Evolutionary conservation across 2,797 vertebrate genomes (phyloP), one percentile per base, ranked within the genome.

Genomic region (Falco concolor): DNA sequence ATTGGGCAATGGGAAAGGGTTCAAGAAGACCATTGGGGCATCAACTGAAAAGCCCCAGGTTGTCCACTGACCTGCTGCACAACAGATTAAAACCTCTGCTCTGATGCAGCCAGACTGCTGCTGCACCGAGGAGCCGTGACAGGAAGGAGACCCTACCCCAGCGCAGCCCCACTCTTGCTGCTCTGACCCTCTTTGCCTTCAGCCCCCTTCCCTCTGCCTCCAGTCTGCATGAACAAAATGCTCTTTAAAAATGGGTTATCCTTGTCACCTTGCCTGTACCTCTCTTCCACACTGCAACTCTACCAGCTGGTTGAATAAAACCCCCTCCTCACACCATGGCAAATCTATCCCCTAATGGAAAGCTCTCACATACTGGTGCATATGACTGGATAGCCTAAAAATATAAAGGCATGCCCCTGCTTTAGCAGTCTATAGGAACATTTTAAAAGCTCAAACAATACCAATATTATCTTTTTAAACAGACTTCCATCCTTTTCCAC

Each of bases 111-210:
- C 57, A 64, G 40, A 47, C 21, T 76, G 57, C 20, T 56, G 50
- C 72, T 61, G 63, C 54, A 61, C 22, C 0, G 36, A 36, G 36
- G 0, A 80, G 42, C 34, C 10, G 2, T 67, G 68, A 45, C 27
- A 45, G 30, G 24, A 73, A n/a, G 36, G 20, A 85, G 42, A 93
- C 36, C 44, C 22, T 34, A 28, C 24, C 6, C 9, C 4, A 5
- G 24, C 45, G 49, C 49, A 89, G 65, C 44, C 54, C 45, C n/a
- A 13, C 42, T 89, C n/a, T 54, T 40, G 50, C 25, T 77, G n/a
- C 77, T 89, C 36, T 21, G 73, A 30, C 44, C 8, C 34, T 67
- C 8, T 1, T 1, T 40, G 49, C 53, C n/a, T 75, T n/a, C 61
- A 72, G 22, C 5, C 12, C 49, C 53, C 27, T 84, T 60, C 27